Percentiles rank a stretch among this genome's conserved stretches.
These are phyloP conservation scores for Oncorhynchus clarkii DNA, from an alignment of 2,113 vertebrate genomes.

Conservation along the genomic window DNA sequence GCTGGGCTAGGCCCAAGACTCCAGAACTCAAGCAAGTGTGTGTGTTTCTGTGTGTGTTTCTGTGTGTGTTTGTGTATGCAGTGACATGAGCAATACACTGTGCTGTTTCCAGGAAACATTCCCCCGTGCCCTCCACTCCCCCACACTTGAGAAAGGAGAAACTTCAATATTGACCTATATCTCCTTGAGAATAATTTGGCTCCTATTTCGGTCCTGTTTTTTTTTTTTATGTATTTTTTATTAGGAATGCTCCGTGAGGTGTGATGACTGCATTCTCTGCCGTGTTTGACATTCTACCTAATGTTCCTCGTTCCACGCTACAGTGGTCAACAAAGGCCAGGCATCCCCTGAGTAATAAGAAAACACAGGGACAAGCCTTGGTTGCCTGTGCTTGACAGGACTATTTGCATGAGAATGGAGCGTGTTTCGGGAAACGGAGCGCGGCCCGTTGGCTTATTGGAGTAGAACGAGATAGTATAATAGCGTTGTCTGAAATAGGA, in stretches of 20 bases:
- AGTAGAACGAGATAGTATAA: not conserved
- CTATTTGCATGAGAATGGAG: slow-evolving; percentile 34
- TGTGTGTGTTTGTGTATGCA: too few relatives aligned
- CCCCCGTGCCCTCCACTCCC: not conserved
- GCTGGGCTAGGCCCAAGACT: not conserved
- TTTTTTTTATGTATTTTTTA: not conserved
- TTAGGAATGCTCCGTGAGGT: slow-evolving; percentile 38
- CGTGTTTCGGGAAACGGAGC: not conserved
- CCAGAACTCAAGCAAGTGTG: not conserved
- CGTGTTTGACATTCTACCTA: slow-evolving; percentile 69
- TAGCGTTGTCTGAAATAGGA: not conserved
- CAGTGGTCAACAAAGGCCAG: slow-evolving; percentile 55
- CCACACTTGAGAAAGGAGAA: slow-evolving; percentile 52
- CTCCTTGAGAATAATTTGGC: slow-evolving; percentile 66
- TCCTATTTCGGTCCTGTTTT: slow-evolving; percentile 62
- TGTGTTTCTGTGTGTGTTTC: too few relatives aligned
- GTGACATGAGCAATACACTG: slow-evolving; percentile 14
- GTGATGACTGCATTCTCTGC: slow-evolving; percentile 37
- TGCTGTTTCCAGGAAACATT: slow-evolving; percentile 21
- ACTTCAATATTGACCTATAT: slow-evolving; percentile 72
- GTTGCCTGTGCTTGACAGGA: not conserved
- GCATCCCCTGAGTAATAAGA: slow-evolving; percentile 29
- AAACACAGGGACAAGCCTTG: slow-evolving; percentile 24
- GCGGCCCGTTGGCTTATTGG: not conserved
- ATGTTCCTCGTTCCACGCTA: slow-evolving; percentile 58